phyloP scores from a whole-genome alignment of 2,113 vertebrate genomes.

The Puma concolor region DNA sequence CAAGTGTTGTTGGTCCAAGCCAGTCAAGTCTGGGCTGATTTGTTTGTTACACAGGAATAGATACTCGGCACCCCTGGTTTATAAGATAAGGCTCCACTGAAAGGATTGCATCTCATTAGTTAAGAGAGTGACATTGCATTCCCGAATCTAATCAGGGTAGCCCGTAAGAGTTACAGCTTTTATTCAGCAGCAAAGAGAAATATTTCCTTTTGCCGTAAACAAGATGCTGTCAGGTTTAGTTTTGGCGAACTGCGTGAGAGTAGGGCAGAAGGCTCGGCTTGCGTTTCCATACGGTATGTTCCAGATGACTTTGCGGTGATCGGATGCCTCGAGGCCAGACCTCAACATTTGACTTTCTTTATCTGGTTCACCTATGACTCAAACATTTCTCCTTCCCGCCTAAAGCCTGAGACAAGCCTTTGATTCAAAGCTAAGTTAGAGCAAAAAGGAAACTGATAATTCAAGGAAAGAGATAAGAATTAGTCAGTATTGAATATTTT shows the following conservation, averaged over 20 bases:
- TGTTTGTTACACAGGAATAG: not conserved
- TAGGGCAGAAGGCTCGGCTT: not conserved
- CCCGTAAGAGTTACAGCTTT: not conserved
- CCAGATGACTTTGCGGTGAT: not conserved
- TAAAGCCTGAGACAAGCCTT: not conserved
- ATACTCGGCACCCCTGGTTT: not conserved
- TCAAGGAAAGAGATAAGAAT: not conserved
- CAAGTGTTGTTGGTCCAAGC: not conserved
- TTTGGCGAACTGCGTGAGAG: not conserved
- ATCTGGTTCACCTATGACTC: not conserved
- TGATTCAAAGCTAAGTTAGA: not conserved
- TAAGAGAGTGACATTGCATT: not conserved
- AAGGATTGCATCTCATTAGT: not conserved
- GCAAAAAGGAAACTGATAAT: not conserved
- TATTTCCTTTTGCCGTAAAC: not conserved
- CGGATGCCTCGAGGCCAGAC: not conserved
- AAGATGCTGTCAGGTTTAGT: not conserved
- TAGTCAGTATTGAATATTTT: not conserved
- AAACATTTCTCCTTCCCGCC: not conserved
- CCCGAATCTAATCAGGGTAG: not conserved
- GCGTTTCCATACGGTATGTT: not conserved
- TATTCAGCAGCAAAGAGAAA: not conserved
- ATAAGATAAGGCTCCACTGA: not conserved
- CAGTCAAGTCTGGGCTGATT: not conserved
- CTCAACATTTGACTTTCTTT: not conserved